Conservation (phyloP, 2,797 vertebrate species). For the Sebastolobus altivelis region DNA sequence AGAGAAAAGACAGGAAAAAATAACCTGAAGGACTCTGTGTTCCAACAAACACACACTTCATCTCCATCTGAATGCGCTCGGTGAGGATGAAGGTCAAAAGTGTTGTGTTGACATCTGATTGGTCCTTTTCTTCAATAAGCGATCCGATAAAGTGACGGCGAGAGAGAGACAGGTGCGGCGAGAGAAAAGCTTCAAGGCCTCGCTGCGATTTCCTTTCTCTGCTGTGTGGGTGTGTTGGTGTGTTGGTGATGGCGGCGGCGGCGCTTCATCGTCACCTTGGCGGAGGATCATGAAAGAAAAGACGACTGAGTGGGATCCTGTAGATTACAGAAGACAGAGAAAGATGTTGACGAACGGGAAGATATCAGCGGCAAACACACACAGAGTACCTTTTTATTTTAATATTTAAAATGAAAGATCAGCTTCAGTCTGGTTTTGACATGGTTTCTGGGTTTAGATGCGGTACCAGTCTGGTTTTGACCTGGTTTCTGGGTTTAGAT, state of each 20-base stretch:
- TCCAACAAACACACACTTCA: neutral
- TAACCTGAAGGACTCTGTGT: conserved; percentile 13
- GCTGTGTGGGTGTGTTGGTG: neutral
- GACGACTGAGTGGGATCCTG: neutral
- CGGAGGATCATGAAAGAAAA: neutral
- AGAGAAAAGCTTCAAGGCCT: conserved; percentile 44
- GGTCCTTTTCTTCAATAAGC: conserved; percentile 31
- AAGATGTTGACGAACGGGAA: neutral
- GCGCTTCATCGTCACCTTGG: conserved; percentile 8
- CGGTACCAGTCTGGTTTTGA: no score
- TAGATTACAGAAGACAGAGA: neutral
- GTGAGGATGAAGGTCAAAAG: conserved; percentile 42
- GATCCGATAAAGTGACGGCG: conserved; percentile 3
- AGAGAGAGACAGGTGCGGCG: neutral
- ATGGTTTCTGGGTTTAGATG: no score
- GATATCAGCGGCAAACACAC: neutral
- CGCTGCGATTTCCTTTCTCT: conserved; percentile 18
- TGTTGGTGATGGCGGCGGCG: neutral
- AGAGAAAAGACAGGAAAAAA: neutral
- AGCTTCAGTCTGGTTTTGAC: no score
- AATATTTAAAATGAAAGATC: no score
- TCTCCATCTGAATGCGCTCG: conserved; percentile 19
- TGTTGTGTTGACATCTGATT: conserved; percentile 38
- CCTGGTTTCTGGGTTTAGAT: no score
- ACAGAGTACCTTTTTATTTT: neutral